Conservation (phyloP, 1,140 invertebrate genomes). For the Habropoda laboriosa region DNA sequence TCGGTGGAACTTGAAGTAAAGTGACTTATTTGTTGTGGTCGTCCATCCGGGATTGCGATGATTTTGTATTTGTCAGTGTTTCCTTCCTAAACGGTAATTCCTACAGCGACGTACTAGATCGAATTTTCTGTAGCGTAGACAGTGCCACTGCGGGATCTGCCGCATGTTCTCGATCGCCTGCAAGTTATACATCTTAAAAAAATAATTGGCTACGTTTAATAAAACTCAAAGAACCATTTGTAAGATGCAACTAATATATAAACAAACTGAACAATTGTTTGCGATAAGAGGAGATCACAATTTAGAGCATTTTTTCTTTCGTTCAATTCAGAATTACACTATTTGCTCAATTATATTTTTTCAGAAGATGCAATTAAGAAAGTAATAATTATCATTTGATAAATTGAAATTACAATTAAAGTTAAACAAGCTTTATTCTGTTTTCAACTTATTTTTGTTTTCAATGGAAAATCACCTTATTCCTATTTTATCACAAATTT, state of each 20-base stretch:
- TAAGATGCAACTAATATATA: background rate
- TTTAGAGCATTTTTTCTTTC: background rate
- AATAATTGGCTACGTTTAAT: constrained; percentile 51
- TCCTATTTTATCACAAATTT: no score
- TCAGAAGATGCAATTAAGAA: no score
- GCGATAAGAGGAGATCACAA: background rate
- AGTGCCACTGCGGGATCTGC: constrained; percentile 90
- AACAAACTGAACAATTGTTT: background rate
- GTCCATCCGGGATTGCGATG: constrained; percentile 37
- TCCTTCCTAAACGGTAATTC: constrained; percentile 83
- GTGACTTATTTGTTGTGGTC: constrained; percentile 12
- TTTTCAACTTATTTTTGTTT: no score
- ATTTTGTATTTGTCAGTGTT: constrained; percentile 73
- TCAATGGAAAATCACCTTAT: no score
- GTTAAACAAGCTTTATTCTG: no score
- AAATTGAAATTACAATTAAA: no score
- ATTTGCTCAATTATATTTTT: no score
- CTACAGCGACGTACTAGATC: constrained; percentile 88
- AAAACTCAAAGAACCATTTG: background rate
- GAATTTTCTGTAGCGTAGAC: constrained; percentile 89
- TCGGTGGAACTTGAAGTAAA: constrained; percentile 40
- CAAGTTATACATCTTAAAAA: constrained; percentile 66
- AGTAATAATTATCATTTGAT: no score
- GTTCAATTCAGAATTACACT: no score
- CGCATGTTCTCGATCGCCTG: constrained; percentile 84